phyloP scores from a whole-genome alignment of 2,888 invertebrate species.

The Volucella zonaria region DNA sequence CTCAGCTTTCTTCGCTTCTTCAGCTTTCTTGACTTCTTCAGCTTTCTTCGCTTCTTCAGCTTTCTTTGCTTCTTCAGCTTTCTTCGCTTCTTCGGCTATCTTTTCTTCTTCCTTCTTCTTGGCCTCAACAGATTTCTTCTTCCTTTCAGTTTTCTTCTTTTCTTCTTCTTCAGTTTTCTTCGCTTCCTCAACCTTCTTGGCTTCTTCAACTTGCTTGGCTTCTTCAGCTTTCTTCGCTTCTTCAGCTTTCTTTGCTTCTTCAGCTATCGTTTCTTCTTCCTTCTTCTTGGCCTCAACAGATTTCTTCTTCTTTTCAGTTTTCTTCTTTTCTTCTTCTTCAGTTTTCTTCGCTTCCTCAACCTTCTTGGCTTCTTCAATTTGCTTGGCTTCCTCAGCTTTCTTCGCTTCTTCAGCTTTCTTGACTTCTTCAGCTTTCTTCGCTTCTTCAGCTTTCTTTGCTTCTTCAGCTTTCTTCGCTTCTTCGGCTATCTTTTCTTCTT shows the following conservation, averaged over 20 bases:
- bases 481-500: no score
- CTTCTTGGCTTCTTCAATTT: no score
- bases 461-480: no score
- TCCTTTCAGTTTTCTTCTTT: neutral
- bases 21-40: no score
- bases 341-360: constrained; percentile 34
- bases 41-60: no score
- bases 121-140: neutral
- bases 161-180: neutral
- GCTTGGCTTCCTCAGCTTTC: neutral
- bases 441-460: no score
- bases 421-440: no score
- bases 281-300: constrained; percentile 7
- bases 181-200: constrained; percentile 11
- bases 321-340: constrained; percentile 51
- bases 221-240: neutral
- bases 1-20: constrained; percentile 60
- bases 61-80: no score
- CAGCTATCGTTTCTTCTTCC: constrained; percentile 45
- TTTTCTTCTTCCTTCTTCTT: no score
- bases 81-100: no score
- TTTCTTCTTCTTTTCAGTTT: constrained; percentile 17
- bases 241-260: constrained; percentile 64
- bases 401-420: constrained; percentile 3
- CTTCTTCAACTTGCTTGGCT: constrained; percentile 66